Evolutionary conservation across 2,888 invertebrate species (phyloP).

Genomic region (Dimorphilus gyrociliatus): DNA sequence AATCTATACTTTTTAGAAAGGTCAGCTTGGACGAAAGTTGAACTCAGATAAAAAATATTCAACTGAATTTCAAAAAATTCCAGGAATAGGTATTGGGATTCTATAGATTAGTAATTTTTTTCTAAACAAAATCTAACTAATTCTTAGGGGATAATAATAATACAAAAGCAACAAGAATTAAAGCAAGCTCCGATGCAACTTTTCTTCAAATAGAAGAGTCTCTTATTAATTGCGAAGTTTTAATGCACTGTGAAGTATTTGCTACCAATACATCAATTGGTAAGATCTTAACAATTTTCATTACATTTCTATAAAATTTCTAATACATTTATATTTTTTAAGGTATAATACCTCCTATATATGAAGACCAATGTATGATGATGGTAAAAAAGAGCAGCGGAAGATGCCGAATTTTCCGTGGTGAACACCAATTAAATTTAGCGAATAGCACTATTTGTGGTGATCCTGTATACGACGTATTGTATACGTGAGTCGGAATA

Average conservation of each 20-base stretch:
- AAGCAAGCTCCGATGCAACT: slow-evolving; percentile 89
- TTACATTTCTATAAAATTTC: slow-evolving; percentile 7
- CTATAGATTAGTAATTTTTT: slow-evolving; percentile 26
- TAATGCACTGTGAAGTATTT: slow-evolving; percentile 70
- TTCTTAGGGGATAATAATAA: slow-evolving; percentile 51
- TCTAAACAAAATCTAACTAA: not conserved
- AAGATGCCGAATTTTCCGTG: slow-evolving; percentile 59
- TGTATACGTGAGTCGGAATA: slow-evolving; percentile 76
- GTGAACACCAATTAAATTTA: slow-evolving; percentile 66
- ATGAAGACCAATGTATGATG: slow-evolving; percentile 55
- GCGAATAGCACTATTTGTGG: slow-evolving; percentile 60
- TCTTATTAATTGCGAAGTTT: slow-evolving; percentile 72
- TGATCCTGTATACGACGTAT: slow-evolving; percentile 77
- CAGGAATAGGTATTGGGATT: slow-evolving; percentile 38
- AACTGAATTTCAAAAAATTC: no score
- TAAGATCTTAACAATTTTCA: slow-evolving; percentile 39
- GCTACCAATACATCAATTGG: slow-evolving; percentile 68
- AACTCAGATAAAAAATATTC: slow-evolving; percentile 21
- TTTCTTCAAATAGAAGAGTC: slow-evolving; percentile 79
- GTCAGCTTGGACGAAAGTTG: slow-evolving; percentile 43
- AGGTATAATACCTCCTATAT: slow-evolving; percentile 66
- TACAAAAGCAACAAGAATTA: slow-evolving; percentile 76
- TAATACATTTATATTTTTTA: slow-evolving; percentile 8
- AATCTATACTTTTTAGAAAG: slow-evolving; percentile 18
- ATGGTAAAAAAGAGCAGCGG: slow-evolving; percentile 78